Conservation (phyloP, 37 sponge, comb jelly and placozoan genomes). For the Lycopodina hypogea region DNA sequence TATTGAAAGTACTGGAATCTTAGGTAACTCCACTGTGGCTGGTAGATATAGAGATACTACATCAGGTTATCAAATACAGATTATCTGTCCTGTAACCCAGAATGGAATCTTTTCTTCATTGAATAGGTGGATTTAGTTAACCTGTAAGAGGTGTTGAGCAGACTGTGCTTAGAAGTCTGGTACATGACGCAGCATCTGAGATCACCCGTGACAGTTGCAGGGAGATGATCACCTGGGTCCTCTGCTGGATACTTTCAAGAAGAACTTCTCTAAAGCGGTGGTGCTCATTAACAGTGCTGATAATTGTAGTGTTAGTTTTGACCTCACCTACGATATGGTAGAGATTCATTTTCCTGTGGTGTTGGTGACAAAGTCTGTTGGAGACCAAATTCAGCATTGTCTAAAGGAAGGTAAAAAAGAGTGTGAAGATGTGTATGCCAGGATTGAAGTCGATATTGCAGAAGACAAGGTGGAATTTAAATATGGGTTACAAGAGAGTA, state of each 20-base stretch:
- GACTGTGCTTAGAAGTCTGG: too few relatives aligned
- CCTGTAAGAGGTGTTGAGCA: too few relatives aligned
- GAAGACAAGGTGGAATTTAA: background rate
- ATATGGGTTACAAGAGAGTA: background rate
- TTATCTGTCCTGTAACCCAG: too few relatives aligned
- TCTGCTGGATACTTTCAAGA: conserved; percentile 10
- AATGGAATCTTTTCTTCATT: too few relatives aligned
- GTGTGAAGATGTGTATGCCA: background rate
- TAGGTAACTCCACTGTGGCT: too few relatives aligned
- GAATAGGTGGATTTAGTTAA: too few relatives aligned
- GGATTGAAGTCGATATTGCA: conserved; percentile 20
- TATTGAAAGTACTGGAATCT: too few relatives aligned
- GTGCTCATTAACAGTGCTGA: conserved; percentile 50
- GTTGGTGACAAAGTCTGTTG: conserved; percentile 34
- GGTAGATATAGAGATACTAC: too few relatives aligned
- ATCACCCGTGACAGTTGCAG: too few relatives aligned
- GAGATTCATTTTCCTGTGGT: conserved; percentile 19
- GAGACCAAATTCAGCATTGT: conserved; percentile 10
- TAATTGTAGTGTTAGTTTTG: conserved; percentile 7
- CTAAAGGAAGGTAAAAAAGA: conserved; percentile 10
- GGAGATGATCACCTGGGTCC: conserved; percentile 14
- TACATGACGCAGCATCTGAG: too few relatives aligned
- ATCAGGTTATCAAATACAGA: too few relatives aligned
- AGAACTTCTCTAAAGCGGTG: conserved; percentile 23
- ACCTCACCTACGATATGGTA: background rate